phyloP scores from a whole-genome alignment of 2,797 vertebrate species.

The Gadopsis bispinosus region DNA sequence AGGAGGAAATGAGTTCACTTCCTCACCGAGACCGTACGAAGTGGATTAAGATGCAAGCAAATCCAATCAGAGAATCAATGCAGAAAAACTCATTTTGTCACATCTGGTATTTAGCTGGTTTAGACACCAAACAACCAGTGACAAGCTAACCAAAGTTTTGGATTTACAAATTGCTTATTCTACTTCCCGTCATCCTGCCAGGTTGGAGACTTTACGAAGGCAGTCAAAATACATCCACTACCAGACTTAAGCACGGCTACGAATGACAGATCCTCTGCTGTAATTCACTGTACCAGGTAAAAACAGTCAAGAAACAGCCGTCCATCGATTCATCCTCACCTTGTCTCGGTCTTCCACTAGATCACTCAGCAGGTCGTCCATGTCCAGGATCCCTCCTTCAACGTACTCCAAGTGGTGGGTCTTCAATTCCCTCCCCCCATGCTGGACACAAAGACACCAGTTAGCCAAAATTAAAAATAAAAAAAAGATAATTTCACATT shows the following conservation, averaged over 20 bases:
- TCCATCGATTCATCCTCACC: constrained; percentile 80
- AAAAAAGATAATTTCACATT: neutral
- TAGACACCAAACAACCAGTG: constrained; percentile 6
- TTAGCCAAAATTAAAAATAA: neutral
- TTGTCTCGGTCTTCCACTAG: constrained; percentile 96
- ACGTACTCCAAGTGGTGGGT: constrained; percentile 93
- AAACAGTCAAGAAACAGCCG: constrained; percentile 14
- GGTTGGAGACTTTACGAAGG: constrained; percentile 25
- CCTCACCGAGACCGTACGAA: neutral
- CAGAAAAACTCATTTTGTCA: constrained; percentile 13
- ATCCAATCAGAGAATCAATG: constrained; percentile 2
- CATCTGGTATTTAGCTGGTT: constrained; percentile 16
- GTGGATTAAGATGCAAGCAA: neutral
- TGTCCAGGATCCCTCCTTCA: constrained; percentile 95
- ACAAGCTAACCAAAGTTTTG: constrained; percentile 34
- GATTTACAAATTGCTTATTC: constrained; percentile 48
- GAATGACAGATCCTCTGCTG: constrained; percentile 28
- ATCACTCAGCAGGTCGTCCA: constrained; percentile 92
- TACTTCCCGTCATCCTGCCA: constrained; percentile 45
- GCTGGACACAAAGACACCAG: constrained; percentile 72
- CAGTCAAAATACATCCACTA: constrained; percentile 51
- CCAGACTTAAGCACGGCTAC: neutral
- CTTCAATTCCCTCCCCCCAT: constrained; percentile 85
- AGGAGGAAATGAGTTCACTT: neutral
- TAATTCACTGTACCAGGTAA: constrained; percentile 23